Evolutionary conservation across 1,140 invertebrate species (phyloP), one percentile per base, ranked within the genome.

Genomic region (Drosophila aff.): DNA sequence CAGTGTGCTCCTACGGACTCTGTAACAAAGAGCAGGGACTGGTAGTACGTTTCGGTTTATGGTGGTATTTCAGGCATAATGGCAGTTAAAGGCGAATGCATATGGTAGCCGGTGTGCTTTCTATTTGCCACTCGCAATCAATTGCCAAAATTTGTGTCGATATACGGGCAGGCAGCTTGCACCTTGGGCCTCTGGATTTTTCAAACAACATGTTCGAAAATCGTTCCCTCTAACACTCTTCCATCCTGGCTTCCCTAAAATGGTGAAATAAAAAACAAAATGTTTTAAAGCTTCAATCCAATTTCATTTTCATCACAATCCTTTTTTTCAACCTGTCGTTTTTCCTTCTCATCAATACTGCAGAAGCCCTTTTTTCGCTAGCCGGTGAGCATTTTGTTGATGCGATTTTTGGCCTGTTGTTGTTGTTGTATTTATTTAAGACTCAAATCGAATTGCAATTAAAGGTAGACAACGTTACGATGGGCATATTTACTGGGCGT

Each of bases 371-470:
- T 66, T 65, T 65, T 41, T 21, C 21, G 23, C 4, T 13, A 18
- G 38, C 28, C 28, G 9, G 9, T 40, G 0, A 64, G 28, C 21
- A 33, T 41, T n/a, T 31, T 57, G 15, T 11, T 65, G 28, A 43
- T 67, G n/a, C 44, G 7, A 26, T 41, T 26, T 43, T 69, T 69
- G 46, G 50, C 46, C 15, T n/a, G 38, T 6, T 41, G n/a, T 40
- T 41, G n/a, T 40, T 65, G 43, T 46, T 75, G 49, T 58, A 64
- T 74, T 64, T 59, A 75, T 78, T 68, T 72, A 62, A 72, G 79
- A 76, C 59, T 65, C 43, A 63, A 73, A 82, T 82, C 55, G 71
- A 87, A 79, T 41, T 79, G 62, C 71, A 79, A 87, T 86, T 87
- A 82, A 82, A 69, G 66, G 53, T 38, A 79, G 38, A 36, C 66